Evolutionary conservation across 2,888 invertebrate species (phyloP).

Genomic region (Steromphala cineraria): DNA sequence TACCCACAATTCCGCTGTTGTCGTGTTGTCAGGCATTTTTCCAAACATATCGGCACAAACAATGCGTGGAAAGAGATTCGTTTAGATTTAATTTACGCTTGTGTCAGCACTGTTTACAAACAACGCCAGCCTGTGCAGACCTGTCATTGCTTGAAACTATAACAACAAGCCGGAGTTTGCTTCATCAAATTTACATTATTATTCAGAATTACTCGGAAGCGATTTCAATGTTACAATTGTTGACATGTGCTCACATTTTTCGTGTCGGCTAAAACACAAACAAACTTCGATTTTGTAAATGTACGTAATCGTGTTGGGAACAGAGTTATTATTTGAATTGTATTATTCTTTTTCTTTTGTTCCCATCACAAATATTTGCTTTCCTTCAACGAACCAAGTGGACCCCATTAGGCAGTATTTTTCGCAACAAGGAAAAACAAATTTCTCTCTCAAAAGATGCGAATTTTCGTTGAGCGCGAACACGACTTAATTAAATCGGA

Average conservation of each 20-base stretch:
- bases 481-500: slow-evolving; percentile 7
- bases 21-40: no score
- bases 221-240: neutral
- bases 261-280: neutral
- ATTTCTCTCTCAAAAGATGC: neutral
- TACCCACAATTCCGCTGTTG: no score
- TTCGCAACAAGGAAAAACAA: slow-evolving; percentile 5
- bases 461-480: neutral
- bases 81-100: no score
- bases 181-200: no score
- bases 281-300: neutral
- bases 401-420: neutral
- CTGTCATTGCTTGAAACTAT: no score
- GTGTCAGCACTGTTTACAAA: no score
- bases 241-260: neutral
- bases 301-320: neutral
- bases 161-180: no score
- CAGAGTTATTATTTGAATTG: neutral
- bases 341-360: neutral
- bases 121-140: no score
- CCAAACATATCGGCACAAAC: no score
- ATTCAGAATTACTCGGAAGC: no score
- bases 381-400: neutral
- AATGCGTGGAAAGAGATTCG: no score
- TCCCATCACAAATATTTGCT: neutral